phyloP scores from a whole-genome alignment of 2,113 vertebrate genomes.

The Ageneiosus marmoratus region DNA sequence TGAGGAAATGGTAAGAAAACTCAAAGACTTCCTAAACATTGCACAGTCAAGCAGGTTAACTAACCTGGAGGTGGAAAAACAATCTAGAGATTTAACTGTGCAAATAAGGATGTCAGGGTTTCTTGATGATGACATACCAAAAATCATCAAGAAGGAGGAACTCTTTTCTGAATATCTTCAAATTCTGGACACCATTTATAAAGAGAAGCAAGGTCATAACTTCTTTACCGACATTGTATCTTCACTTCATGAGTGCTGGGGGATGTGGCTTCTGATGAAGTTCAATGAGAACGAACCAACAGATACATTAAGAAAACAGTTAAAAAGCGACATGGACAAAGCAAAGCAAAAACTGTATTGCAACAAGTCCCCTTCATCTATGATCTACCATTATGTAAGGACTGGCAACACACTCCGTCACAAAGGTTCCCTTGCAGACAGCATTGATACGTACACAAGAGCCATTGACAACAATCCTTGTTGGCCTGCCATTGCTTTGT shows the following conservation, averaged over 20 bases:
- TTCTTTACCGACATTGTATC: slow-evolving; percentile 44
- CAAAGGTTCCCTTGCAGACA: slow-evolving; percentile 30
- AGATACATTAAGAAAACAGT: neutral
- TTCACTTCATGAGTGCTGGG: slow-evolving; percentile 67
- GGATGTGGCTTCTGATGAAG: slow-evolving; percentile 62
- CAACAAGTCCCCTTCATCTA: slow-evolving; percentile 55
- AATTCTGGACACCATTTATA: slow-evolving; percentile 38
- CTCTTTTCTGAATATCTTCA: slow-evolving; percentile 60
- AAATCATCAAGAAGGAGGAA: slow-evolving; percentile 48
- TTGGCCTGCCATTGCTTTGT: slow-evolving; percentile 61
- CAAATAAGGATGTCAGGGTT: slow-evolving; percentile 15
- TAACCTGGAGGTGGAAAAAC: slow-evolving; percentile 33
- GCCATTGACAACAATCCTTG: slow-evolving; percentile 52
- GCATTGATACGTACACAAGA: slow-evolving; percentile 61
- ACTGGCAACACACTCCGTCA: slow-evolving; percentile 55
- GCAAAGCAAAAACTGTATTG: slow-evolving; percentile 43
- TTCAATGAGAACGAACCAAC: slow-evolving; percentile 26
- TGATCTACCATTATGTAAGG: slow-evolving; percentile 58
- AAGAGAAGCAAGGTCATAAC: slow-evolving; percentile 14
- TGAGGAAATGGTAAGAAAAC: neutral
- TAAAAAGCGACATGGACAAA: slow-evolving; percentile 30
- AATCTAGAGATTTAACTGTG: slow-evolving; percentile 41
- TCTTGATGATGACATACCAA: slow-evolving; percentile 47
- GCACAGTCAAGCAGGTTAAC: neutral
- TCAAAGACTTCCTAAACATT: fast-evolving